Evolutionary conservation across 2,113 vertebrate species (phyloP).

Genomic region (Emydocephalus ijimae): DNA sequence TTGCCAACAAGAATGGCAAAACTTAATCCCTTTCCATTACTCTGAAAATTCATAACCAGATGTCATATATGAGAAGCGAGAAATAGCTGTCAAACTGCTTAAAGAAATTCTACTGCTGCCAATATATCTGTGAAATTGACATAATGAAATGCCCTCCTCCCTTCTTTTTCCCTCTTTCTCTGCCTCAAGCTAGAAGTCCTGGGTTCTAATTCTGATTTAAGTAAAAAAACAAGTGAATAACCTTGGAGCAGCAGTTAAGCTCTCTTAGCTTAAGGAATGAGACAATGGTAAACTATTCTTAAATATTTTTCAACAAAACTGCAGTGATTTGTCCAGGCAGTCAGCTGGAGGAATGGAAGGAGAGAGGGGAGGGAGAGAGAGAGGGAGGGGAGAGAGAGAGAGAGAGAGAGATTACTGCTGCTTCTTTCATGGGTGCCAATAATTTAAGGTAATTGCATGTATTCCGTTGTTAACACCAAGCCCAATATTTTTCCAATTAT

Average conservation of each 20-base stretch:
- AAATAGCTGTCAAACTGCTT: slow-evolving; percentile 32
- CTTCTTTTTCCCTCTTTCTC: not conserved
- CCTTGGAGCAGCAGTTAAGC: not conserved
- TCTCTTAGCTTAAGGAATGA: not conserved
- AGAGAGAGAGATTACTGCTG: not conserved
- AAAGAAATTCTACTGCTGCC: slow-evolving; percentile 23
- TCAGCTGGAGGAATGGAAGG: not conserved
- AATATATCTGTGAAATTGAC: slow-evolving; percentile 29
- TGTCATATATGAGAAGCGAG: slow-evolving; percentile 26
- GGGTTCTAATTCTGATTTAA: not conserved
- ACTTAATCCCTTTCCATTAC: slow-evolving; percentile 20
- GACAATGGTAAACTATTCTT: not conserved
- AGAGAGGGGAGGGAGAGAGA: no score
- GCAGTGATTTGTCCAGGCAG: not conserved
- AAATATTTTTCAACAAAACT: not conserved
- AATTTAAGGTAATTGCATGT: not conserved
- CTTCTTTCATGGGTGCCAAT: not conserved
- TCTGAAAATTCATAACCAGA: slow-evolving; percentile 34
- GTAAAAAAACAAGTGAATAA: not conserved
- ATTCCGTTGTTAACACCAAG: not conserved
- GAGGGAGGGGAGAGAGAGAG: no score
- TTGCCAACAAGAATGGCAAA: slow-evolving; percentile 13
- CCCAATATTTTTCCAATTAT: not conserved
- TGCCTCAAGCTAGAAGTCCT: not conserved
- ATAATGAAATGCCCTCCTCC: not conserved